These are phyloP conservation scores for Astropecten irregularis DNA, from an alignment of 53 echinoderm and acorn worm species.

Conservation along the genomic window DNA sequence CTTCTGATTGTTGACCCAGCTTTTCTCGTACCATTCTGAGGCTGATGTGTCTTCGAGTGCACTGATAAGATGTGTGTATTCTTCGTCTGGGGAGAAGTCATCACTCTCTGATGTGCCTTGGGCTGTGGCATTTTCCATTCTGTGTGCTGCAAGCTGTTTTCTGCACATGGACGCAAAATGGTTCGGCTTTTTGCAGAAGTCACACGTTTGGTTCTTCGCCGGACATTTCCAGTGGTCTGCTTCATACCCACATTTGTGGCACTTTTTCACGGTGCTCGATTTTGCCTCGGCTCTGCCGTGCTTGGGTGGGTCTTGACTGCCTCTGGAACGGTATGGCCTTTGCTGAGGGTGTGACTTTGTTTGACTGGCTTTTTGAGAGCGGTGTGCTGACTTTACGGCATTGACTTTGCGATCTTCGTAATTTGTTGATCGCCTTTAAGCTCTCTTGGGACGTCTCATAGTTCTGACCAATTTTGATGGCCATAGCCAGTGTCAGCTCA, in stretches of 20 bases:
- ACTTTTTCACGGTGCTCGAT: not conserved
- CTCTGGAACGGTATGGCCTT: not conserved
- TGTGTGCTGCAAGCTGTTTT: slow-evolving; percentile 26
- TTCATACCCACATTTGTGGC: slow-evolving; percentile 26
- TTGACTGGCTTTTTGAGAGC: not conserved
- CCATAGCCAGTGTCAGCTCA: slow-evolving; percentile 51
- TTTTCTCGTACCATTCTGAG: slow-evolving; percentile 61
- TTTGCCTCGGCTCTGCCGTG: not conserved
- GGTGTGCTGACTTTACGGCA: not conserved
- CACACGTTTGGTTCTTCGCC: slow-evolving; percentile 28
- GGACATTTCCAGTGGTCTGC: slow-evolving; percentile 15
- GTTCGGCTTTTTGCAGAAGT: slow-evolving; percentile 32
- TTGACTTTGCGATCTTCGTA: slow-evolving; percentile 31
- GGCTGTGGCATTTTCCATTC: not conserved
- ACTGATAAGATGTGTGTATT: slow-evolving; percentile 10
- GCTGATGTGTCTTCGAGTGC: not conserved
- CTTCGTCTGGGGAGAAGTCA: not conserved
- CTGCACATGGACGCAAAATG: slow-evolving; percentile 55
- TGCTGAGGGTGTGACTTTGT: not conserved
- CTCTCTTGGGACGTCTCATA: slow-evolving; percentile 71
- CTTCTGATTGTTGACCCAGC: slow-evolving; percentile 16
- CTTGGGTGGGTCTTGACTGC: not conserved
- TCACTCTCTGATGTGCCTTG: not conserved
- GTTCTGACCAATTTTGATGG: slow-evolving; percentile 66
- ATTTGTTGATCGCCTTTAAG: slow-evolving; percentile 47